Base-by-base conservation (phyloP, 2,113 vertebrate genomes). In the Tetraodon nigroviridis region DNA sequence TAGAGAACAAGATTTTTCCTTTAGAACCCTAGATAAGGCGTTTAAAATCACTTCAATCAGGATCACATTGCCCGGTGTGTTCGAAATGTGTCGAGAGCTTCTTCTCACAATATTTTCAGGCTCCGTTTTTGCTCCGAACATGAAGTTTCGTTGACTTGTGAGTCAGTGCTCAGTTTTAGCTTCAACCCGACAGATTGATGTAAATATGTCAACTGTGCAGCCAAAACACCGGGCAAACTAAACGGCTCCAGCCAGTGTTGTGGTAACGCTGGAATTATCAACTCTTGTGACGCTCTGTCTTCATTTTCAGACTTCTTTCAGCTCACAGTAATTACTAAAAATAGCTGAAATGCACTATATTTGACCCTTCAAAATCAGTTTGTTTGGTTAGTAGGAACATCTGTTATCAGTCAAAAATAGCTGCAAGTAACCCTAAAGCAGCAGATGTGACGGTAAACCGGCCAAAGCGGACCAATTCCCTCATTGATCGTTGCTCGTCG, bases 41-140 rank as follows among this genome's bases (percentile, higher is more conserved):
- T 44, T 64, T 40, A 12, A 58, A 75, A 51, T 49, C 66, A 51
- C 60, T 78, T 53, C 20, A 52, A 51, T 71, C 52, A 13, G 29
- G 45, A 14, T 67, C 21, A 44, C 12, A 41, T 47, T 22, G 45
- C 5, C 57, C 19, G 45, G 54, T 17, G 1, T 49, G 4, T 55
- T 46, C 29, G 27, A 64, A 71, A 72, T 24, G 59, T 42, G 45
- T 11, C 11, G 32, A 11, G 32, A 12, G 2, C 2, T 11, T 37
- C 4, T 10, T 37, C 6, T 37, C 24, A 27, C 24, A 27, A 6
- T 27, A 27, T 27, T 27, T 27, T 27, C 1, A 27, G 7, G 24
- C 24, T 27, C 24, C 24, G 7, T 27, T 37, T 37, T 37, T 8
- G 32, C 32, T 37, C 32, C 2, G 11, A 12, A 37, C 32, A 37